Evolutionary conservation across 2,797 vertebrate genomes (phyloP).

Genomic region (Forpus xanthops): DNA sequence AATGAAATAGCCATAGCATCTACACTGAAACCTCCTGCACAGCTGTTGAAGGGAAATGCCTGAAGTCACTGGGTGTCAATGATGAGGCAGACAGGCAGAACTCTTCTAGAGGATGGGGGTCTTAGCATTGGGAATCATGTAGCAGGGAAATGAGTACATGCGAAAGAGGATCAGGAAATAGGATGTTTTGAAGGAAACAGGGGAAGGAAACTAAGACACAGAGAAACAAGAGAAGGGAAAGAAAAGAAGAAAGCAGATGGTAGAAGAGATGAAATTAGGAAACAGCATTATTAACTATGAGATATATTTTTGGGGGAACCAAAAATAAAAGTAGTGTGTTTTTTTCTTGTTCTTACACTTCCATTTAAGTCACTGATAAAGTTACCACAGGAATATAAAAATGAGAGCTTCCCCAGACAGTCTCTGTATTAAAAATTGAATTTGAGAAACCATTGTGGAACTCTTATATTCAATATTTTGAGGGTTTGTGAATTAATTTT

Average conservation of each 20-base stretch:
- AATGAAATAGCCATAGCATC: neutral
- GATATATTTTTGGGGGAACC: neutral
- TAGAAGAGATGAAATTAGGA: neutral
- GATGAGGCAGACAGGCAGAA: neutral
- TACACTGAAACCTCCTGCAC: neutral
- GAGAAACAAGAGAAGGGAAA: neutral
- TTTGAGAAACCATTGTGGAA: neutral
- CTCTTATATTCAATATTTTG: neutral
- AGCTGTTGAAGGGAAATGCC: neutral
- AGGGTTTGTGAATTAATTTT: neutral
- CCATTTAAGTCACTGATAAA: neutral
- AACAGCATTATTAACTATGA: neutral
- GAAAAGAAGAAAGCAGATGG: neutral
- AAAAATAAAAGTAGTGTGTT: neutral
- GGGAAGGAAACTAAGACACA: conserved; percentile 30
- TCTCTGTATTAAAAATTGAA: neutral
- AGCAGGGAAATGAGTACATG: neutral
- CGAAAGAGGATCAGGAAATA: conserved; percentile 9
- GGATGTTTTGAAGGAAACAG: conserved; percentile 22
- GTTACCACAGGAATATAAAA: neutral
- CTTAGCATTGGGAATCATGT: neutral
- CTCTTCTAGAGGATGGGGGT: neutral
- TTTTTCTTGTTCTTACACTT: neutral
- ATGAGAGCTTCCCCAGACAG: neutral
- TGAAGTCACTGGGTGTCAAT: neutral